Base-by-base conservation (phyloP, 2,113 vertebrate genomes). In the Myxocyprinus asiaticus region DNA sequence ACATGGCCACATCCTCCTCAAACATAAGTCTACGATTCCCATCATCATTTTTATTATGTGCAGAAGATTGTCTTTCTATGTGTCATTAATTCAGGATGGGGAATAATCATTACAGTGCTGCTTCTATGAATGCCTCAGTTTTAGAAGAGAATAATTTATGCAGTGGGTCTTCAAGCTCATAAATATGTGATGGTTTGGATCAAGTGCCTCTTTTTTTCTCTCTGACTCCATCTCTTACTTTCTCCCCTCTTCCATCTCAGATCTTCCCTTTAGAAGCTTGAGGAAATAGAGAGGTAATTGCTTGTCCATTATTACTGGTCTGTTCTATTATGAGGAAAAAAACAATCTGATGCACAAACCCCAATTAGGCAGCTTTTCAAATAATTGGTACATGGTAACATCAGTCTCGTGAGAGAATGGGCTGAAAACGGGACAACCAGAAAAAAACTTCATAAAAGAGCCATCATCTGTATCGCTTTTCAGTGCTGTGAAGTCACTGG, bases 91-190 rank as follows among this genome's bases (percentile, higher is more conserved):
- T 86, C 81, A 67, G 68, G 69, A 77, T 53, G 10, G 78, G 79
- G 66, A 83, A 79, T 82, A 83, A 83, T 85, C 82, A 78, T 85
- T 83, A 84, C 80, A 86, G 53, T 77, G 55, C 33, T 85, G 82
- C 82, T 75, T 85, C 77, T 68, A 74, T 67, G 78, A 85, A 81
- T 77, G 76, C 80, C 81, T 79, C 22, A 56, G 66, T 78, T 86
- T 82, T 71, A 76, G 61, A 82, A 78, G 70, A 81, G 86, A 86
- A 88, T 88, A 82, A 88, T 88, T 88, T 87, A 87, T 86, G 77
- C 82, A 83, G 65, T 71, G 58, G 67, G 67, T 69, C 48, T 76
- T 85, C 82, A 76, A 79, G 68, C 75, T 84, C 79, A 87, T 87
- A 85, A 90, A 90, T 89, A 82, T 77, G 85, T 84, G 77, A 85